These are phyloP conservation scores for Ormyrus labotus DNA, from an alignment of 2,888 invertebrate species.

Conservation along the genomic window DNA sequence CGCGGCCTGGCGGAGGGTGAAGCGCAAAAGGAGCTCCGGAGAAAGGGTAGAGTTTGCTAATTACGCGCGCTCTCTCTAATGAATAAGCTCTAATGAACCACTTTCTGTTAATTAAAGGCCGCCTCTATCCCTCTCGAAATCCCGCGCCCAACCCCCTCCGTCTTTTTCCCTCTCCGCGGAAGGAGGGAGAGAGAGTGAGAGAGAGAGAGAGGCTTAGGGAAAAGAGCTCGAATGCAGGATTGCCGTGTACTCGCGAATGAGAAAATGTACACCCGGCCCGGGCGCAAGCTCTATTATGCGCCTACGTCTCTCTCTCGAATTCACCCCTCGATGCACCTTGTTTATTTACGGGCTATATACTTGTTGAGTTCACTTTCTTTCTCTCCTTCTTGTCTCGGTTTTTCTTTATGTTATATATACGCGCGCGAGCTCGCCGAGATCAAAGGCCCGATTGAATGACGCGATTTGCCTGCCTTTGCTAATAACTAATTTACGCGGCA, in stretches of 20 bases:
- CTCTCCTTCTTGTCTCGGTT: neutral
- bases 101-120: conserved; percentile 93
- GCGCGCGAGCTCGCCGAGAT: neutral
- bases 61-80: conserved; percentile 90
- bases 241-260: conserved; percentile 60
- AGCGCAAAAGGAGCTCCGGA: conserved; percentile 69
- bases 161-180: conserved; percentile 54
- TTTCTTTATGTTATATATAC: neutral
- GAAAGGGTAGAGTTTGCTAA: conserved; percentile 86
- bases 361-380: conserved; percentile 21
- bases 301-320: conserved; percentile 12
- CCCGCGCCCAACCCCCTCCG: conserved; percentile 29
- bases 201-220: conserved; percentile 68
- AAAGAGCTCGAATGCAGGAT: conserved; percentile 69
- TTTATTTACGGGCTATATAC: conserved; percentile 8
- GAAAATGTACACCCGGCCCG: conserved; percentile 52
- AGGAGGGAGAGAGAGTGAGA: conserved; percentile 64
- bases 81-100: conserved; percentile 94
- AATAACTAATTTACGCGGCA: conserved; percentile 31
- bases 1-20: conserved; percentile 64
- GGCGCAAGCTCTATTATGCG: neutral
- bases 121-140: conserved; percentile 71
- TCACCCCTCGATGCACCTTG: conserved; percentile 26
- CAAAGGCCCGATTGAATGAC: neutral
- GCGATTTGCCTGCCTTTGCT: too few relatives aligned